Conservation (phyloP, 2,113 vertebrate species). For the Thermophis baileyi region DNA sequence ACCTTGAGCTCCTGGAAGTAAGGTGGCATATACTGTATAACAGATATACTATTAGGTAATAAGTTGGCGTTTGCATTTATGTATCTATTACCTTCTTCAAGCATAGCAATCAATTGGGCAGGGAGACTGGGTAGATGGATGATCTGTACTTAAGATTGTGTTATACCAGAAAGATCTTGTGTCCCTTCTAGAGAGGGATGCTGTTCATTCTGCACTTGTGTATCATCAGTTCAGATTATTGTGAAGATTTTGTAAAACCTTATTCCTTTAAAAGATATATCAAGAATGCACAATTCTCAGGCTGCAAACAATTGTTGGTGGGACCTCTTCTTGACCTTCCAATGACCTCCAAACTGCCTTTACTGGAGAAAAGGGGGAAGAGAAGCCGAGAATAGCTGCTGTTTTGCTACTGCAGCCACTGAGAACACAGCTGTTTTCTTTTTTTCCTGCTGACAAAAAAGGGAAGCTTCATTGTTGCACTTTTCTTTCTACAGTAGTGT, state of each 20-base stretch:
- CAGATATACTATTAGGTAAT: background rate
- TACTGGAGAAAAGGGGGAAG: background rate
- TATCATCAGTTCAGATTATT: background rate
- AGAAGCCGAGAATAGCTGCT: background rate
- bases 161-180: background rate
- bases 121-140: background rate
- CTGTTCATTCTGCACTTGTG: background rate
- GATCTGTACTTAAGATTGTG: background rate
- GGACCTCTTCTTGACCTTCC: background rate
- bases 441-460: background rate
- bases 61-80: background rate
- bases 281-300: background rate
- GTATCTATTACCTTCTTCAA: background rate
- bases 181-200: background rate
- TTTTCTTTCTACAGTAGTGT: background rate
- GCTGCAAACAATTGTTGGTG: background rate
- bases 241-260: background rate
- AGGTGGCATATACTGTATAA: background rate
- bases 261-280: background rate
- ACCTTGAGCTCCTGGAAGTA: background rate
- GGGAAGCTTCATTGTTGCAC: background rate
- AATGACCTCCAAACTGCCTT: background rate
- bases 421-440: background rate
- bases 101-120: background rate
- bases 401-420: background rate